Evolutionary conservation across 2,797 vertebrate species (phyloP), one percentile per base, ranked within the genome.

Genomic region (Threskiornis aethiopicus): DNA sequence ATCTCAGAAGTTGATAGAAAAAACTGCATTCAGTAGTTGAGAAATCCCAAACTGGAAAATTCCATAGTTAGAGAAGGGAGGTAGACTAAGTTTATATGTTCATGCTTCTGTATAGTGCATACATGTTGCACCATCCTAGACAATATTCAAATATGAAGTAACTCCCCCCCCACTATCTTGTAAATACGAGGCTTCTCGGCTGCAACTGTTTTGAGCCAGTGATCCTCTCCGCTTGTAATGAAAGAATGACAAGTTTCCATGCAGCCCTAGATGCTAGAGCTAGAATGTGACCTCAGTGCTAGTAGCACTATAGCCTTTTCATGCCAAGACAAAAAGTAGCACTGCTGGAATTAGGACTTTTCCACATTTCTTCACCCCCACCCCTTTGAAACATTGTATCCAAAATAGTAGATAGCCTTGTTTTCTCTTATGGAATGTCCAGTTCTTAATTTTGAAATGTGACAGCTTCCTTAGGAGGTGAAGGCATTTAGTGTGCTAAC

Each of bases 101-200:
- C 8, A 5, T 31, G 35, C 31, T 62, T 84, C 75, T 64, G 39
- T 58, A 5, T 52, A 47, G 44, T 16, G 22, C 29, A 47, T 75
- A 18, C 22, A 3, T 41, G 11, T 62, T 75, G 62, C 35, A 47
- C 28, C 21, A 28, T 49, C 25, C 33, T 66, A 61, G 71, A 54
- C 21, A 19, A 16, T 39, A 57, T 8, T 71, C 18, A 66, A 16
- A n/a, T 26, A 35, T 20, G 37, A 80, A 64, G 41, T n/a, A 44
- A 39, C 28, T 42, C 14, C 10, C 7, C 6, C 6, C 10, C n/a
- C 8, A 2, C 11, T 39, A 0, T 19, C 51, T 52, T 85, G 26
- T 25, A 25, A 12, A 26, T 37, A 21, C 0, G 4, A 64, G 18
- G 21, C 49, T 69, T 57, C 42, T 85, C 2, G 0, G 39, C 62